Evolutionary conservation across 2,797 vertebrate genomes (phyloP), one percentile per base, ranked within the genome.

Genomic region (Gymnocypris eckloni): DNA sequence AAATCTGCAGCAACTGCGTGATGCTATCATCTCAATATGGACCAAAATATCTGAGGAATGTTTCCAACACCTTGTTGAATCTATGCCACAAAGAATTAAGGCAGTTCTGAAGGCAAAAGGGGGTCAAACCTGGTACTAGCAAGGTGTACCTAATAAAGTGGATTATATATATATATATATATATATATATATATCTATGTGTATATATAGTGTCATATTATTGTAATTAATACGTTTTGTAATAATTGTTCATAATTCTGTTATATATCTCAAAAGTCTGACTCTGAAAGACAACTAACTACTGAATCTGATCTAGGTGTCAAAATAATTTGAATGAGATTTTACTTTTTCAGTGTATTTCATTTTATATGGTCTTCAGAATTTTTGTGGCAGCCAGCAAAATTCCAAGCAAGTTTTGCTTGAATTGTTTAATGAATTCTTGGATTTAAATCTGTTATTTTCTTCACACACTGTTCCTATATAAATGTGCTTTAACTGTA

Each of bases 401-500:
- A 71, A 71, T 43, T 71, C 39, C 20, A 43, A 43, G 20, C 11
- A 71, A 71, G 69, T 13, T 70, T 4, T 71, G 43, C 39, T 71
- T 15, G 39, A 45, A 41, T 70, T 72, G 41, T 79, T 76, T 85
- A 43, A 66, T 87, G 76, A 75, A 41, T 22, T 71, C 33, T 82
- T 72, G 45, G 81, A 39, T 76, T 73, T n/a, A 3, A 61, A 39
- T 82, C 54, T 8, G 16, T 11, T 64, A 37, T 69, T 39, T 79
- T 20, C 67, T 66, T n/a, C 15, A 52, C 37, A 28, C 70, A 64
- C 77, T 78, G 80, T 72, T 59, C 12, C 4, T 41, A 81, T 61
- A 89, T 66, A 16, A 18, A 78, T 86, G 28, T 61, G 41, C 43
- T 86, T 81, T 64, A 54, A 20, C 41, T 48, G 86, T 81, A 75